Conservation (phyloP, 53 echinoderm and acorn worm species). For the Patiria pectinifera region DNA sequence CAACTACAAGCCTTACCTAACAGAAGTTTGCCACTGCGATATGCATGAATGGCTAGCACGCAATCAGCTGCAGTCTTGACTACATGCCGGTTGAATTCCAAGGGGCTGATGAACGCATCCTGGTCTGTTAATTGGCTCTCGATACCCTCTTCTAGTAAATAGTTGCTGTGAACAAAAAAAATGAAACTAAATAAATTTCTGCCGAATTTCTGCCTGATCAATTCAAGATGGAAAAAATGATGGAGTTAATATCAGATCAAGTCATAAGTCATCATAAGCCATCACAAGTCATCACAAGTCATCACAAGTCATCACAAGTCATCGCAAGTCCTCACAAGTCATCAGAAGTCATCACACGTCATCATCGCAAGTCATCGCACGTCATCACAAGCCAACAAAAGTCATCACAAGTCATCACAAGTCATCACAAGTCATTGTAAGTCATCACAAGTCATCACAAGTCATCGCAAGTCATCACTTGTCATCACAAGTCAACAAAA, state of each 20-base stretch:
- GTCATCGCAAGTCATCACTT: no score
- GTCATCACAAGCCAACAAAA: no score
- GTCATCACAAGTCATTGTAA: no score
- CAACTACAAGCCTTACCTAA: slow-evolving; percentile 43
- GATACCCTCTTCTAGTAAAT: slow-evolving; percentile 24
- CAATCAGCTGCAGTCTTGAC: slow-evolving; percentile 15
- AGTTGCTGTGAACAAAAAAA: slow-evolving; percentile 29
- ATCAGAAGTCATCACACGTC: no score
- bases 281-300: no score
- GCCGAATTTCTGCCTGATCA: neutral
- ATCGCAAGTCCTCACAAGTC: no score
- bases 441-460: no score
- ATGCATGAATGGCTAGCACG: slow-evolving; percentile 71
- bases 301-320: no score
- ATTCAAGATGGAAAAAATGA: neutral
- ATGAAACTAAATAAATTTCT: neutral
- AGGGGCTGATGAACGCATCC: slow-evolving; percentile 4
- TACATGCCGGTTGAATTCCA: slow-evolving; percentile 56
- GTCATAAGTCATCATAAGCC: no score
- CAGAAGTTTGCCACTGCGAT: slow-evolving; percentile 58
- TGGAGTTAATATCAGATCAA: neutral
- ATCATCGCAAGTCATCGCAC: no score
- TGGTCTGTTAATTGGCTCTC: slow-evolving; percentile 40
- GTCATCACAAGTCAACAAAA: no score
- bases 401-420: no score